These are phyloP conservation scores for Tyria jacobaeae DNA, from an alignment of 2,888 invertebrate genomes.

Conservation along the genomic window DNA sequence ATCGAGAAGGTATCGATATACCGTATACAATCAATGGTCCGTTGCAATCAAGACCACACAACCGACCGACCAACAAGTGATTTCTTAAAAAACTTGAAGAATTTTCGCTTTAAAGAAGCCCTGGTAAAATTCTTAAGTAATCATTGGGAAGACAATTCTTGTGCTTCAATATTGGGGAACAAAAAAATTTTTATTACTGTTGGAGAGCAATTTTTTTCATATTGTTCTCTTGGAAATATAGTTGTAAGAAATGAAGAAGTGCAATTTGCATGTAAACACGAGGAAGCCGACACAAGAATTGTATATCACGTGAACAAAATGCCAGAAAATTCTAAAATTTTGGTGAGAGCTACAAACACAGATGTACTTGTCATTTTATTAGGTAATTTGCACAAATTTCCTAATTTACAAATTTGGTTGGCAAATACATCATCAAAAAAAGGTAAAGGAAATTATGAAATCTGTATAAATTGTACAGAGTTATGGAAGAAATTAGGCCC, in stretches of 20 bases:
- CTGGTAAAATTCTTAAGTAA: slow-evolving; percentile 50
- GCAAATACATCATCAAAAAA: slow-evolving; percentile 38
- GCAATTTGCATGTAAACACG: slow-evolving; percentile 12
- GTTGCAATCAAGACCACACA: slow-evolving; percentile 52
- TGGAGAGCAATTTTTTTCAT: slow-evolving; percentile 17
- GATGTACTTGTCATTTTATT: slow-evolving; percentile 41
- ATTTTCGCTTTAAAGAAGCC: slow-evolving; percentile 55
- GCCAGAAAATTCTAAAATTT: slow-evolving; percentile 4
- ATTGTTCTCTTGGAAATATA: slow-evolving; percentile 8
- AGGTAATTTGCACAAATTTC: slow-evolving; percentile 49
- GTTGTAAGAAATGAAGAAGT: slow-evolving; percentile 15
- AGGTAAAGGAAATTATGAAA: slow-evolving; percentile 10
- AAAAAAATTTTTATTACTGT: slow-evolving; percentile 26
- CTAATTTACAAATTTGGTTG: slow-evolving; percentile 25
- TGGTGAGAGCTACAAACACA: slow-evolving; percentile 7
- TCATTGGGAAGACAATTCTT: slow-evolving; percentile 51
- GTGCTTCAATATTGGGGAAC: slow-evolving; percentile 38
- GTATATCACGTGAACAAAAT: slow-evolving; percentile 7
- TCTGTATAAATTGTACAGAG: slow-evolving; percentile 15
- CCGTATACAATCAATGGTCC: slow-evolving; percentile 30
- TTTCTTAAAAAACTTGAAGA: slow-evolving; percentile 53
- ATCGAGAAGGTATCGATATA: slow-evolving; percentile 27
- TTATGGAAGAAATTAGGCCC: slow-evolving; percentile 18
- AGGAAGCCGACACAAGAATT: slow-evolving; percentile 10
- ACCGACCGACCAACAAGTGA: no score